These are phyloP conservation scores for Caerostris darwini DNA, from an alignment of 1,140 invertebrate species.

Conservation along the genomic window DNA sequence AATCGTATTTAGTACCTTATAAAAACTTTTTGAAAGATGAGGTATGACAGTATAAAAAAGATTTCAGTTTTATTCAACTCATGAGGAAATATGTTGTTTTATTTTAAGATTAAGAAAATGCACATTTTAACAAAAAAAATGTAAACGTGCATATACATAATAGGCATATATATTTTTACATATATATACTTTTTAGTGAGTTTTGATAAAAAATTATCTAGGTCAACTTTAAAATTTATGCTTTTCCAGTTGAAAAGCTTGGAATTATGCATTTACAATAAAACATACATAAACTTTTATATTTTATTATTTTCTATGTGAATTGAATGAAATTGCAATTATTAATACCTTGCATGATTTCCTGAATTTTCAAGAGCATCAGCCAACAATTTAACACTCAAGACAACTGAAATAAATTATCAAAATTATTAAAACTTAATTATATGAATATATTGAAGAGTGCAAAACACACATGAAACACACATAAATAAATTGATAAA, in stretches of 20 bases:
- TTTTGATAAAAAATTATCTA: background rate
- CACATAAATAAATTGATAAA: background rate
- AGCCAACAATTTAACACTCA: slow-evolving; percentile 52
- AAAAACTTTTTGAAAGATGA: no score
- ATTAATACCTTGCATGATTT: background rate
- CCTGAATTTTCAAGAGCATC: slow-evolving; percentile 42
- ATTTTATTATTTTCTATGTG: background rate
- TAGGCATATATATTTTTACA: background rate
- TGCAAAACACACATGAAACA: no score
- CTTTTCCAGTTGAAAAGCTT: background rate
- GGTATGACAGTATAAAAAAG: no score
- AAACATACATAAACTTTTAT: background rate
- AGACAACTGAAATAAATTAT: slow-evolving; percentile 26
- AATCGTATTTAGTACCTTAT: no score
- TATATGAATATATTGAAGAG: background rate
- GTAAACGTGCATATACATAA: background rate
- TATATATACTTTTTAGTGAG: background rate
- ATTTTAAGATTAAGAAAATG: no score
- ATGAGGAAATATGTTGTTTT: no score
- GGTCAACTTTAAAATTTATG: background rate
- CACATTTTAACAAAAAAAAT: no score
- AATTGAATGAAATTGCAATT: background rate
- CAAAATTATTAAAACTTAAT: background rate
- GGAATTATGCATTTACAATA: background rate
- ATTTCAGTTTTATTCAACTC: no score